Evolutionary conservation across 2,888 invertebrate species (phyloP), one percentile per base, ranked within the genome.

Genomic region (Leucophora obtusa): DNA sequence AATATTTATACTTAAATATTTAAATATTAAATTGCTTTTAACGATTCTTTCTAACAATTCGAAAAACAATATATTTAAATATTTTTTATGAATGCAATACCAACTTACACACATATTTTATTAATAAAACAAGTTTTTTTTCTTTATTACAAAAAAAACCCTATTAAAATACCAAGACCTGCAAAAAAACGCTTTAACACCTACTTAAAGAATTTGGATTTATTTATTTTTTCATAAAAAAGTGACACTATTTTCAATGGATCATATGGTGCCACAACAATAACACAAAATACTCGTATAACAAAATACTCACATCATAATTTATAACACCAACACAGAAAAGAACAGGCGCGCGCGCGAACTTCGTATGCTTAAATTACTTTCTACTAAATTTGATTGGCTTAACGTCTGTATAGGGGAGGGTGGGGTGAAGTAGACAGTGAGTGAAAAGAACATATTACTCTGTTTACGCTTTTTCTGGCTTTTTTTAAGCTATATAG

Each of bases 271-370:
- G 53, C 58, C 58, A 62, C n/a, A 58, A 65, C 70, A 54, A 60
- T 60, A 53, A 28, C 59, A 65, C 28, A 33, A 58, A 43, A 70
- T 62, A 68, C 28, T 8, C 18, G 15, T 47, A 68, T 50, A 76
- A 65, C 43, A 59, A 71, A 65, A 38, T 71, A 54, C 62, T 77
- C 73, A 74, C 66, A 81, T 81, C 73, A 77, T 60, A 77, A 74
- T 81, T 81, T 73, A 33, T 51, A 77, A 74, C 70, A 81, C 77
- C 81, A 81, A 81, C 81, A 77, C 77, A 73, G 24, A 43, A 47
- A 8, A 59, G 33, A 33, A 43, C 60, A 59, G 79, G 69, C 68
- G 75, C 56, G 71, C 56, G 71, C 62, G 68, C 65, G 33, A 43
- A 54, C 17, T 58, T 62, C 7, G 28, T 38, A 21, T 21, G 21